phyloP scores from a whole-genome alignment of 2,113 vertebrate species.

The Merops nubicus region DNA sequence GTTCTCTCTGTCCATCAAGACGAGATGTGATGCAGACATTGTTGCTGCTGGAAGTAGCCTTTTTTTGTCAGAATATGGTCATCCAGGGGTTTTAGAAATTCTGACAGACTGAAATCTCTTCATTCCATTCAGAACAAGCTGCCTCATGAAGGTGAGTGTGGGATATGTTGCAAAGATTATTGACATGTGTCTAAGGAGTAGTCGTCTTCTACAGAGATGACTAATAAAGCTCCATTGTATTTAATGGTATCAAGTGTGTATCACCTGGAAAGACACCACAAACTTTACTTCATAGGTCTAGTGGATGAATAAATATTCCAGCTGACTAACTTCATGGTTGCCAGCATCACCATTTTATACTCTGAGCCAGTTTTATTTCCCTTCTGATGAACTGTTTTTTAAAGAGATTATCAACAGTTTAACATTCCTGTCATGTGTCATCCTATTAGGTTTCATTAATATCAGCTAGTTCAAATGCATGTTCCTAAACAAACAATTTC shows the following conservation, averaged over 20 bases:
- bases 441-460: constrained; percentile 47
- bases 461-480: constrained; percentile 1
- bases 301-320: background rate
- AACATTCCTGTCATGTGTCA: constrained; percentile 34
- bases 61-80: background rate
- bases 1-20: background rate
- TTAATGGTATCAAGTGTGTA: background rate
- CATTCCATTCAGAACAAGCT: background rate
- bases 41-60: background rate
- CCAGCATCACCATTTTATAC: background rate
- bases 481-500: constrained; percentile 42
- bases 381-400: background rate
- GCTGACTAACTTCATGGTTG: background rate
- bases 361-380: background rate
- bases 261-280: background rate
- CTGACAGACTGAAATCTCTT: background rate
- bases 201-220: background rate
- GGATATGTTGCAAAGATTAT: background rate
- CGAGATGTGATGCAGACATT: background rate
- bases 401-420: constrained; percentile 34
- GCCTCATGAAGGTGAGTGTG: fast-evolving
- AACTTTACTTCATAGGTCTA: background rate
- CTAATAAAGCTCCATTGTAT: background rate
- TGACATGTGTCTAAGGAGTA: fast-evolving
- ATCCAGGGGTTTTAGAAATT: background rate